Conservation (phyloP, 2,113 vertebrate genomes). For the Solea solea region DNA sequence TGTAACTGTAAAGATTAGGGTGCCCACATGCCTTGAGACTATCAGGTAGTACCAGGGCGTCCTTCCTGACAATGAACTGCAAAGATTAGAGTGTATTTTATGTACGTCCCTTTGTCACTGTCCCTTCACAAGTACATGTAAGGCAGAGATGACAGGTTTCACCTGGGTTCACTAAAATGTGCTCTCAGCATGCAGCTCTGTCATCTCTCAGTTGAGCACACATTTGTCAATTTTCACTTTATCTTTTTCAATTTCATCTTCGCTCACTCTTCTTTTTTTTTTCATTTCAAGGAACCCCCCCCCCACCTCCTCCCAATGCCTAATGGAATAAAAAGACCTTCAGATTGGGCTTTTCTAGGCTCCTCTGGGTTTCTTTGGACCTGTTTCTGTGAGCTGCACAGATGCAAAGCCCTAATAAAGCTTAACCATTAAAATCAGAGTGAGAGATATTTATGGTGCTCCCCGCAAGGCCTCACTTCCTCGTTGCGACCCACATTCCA, state of each 20-base stretch:
- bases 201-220: conserved; percentile 13
- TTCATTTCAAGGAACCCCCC: conserved; percentile 24
- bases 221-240: background rate
- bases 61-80: too few relatives aligned
- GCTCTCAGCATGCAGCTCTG: too few relatives aligned
- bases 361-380: conserved; percentile 64
- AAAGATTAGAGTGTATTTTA: too few relatives aligned
- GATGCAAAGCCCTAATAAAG: conserved; percentile 58
- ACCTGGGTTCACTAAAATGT: conserved; percentile 16
- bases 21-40: too few relatives aligned
- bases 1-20: background rate
- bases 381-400: conserved; percentile 39
- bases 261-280: background rate
- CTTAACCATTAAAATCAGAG: conserved; percentile 64
- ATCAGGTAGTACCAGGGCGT: too few relatives aligned
- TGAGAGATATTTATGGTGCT: conserved; percentile 66
- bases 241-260: background rate
- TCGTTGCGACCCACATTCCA: conserved; percentile 63
- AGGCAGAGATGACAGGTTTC: conserved; percentile 4
- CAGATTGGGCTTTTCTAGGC: conserved; percentile 19
- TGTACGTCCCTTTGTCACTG: too few relatives aligned
- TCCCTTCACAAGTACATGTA: too few relatives aligned
- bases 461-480: conserved; percentile 63
- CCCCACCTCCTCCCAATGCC: conserved; percentile 9
- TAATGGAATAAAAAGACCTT: conserved; percentile 34